Base-by-base conservation (phyloP, 1,140 invertebrate species). In the Papilio dardanus region DNA sequence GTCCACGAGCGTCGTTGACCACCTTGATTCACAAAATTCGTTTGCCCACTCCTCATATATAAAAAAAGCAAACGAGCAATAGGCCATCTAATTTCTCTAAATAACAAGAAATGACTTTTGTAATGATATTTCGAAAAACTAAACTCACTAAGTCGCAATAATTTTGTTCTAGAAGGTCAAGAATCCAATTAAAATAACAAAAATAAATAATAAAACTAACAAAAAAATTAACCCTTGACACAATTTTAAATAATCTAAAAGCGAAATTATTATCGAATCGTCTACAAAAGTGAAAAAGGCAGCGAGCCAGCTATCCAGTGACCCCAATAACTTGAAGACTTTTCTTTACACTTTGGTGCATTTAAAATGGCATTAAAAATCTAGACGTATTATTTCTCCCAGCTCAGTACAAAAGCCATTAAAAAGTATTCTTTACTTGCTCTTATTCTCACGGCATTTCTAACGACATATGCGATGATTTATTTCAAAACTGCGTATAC, bases 361-460 rank as follows among this genome's bases (percentile, higher is more conserved):
- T 54, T 54, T 54, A 24, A 54, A 54, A 54, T 54, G 21, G 19
- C 19, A 24, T 54, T 54, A 24, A 54, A 54, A 54, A 54, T 54
- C 50, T 54, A 54, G 50, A 54, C 21, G 8, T 24, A 54, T 46
- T 37, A 37, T 46, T 19, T 54, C 19, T 54, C 50, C 3, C 50
- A 54, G 50, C 50, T 24, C 19, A 24, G 46, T 50, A 54, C 50
- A 54, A 54, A n/a, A 54, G 50, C 50, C 21, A 54, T 54, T 54
- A 54, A 12, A 54, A 54, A 24, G 21, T 24, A 24, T 24, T 54
- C 50, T 54, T 54, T 12, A 4, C 21, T 10, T 54, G 50, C 21
- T 24, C 21, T 54, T 54, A 54, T 54, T 54, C 50, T 54, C 50
- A 54, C 50, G 50, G 50, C 21, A 54, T 54, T 24, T 54, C 50